Conservation (phyloP, 2,888 invertebrate genomes). For the Netelia melanura region DNA sequence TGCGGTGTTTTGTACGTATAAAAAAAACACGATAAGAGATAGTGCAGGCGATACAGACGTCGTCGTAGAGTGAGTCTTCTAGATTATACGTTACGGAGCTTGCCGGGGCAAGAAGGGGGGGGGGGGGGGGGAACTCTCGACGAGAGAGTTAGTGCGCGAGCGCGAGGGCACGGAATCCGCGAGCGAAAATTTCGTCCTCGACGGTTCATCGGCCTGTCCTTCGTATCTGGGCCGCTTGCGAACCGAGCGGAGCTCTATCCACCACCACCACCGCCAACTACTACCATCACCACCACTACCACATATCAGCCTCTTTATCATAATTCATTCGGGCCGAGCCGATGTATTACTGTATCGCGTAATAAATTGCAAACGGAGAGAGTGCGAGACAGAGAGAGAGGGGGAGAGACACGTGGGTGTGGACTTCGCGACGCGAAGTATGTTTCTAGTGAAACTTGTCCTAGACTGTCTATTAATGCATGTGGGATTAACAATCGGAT, state of each 20-base stretch:
- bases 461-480: background rate
- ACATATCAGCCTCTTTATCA: slow-evolving; percentile 79
- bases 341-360: slow-evolving; percentile 46
- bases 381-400: background rate
- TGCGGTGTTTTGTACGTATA: background rate
- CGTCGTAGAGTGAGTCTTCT: slow-evolving; percentile 51
- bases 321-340: slow-evolving; percentile 76
- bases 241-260: slow-evolving; percentile 72
- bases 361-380: slow-evolving; percentile 58
- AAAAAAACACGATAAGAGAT: slow-evolving; percentile 10
- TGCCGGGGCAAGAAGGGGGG: background rate
- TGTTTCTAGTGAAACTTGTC: slow-evolving; percentile 27
- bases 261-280: slow-evolving; percentile 52
- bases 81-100: slow-evolving; percentile 35
- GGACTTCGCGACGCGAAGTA: slow-evolving; percentile 69
- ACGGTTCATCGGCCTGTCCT: slow-evolving; percentile 79
- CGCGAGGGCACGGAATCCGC: slow-evolving; percentile 67
- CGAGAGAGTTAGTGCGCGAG: slow-evolving; percentile 61
- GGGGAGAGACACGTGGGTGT: slow-evolving; percentile 63
- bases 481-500: background rate
- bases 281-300: slow-evolving; percentile 1
- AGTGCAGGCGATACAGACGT: slow-evolving; percentile 37
- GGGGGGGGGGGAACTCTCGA: slow-evolving; percentile 38
- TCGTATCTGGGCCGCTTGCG: slow-evolving; percentile 79
- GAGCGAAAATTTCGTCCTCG: slow-evolving; percentile 71